These are phyloP conservation scores for Strigamia maritima DNA, from an alignment of 2,888 invertebrate species.

Conservation along the genomic window DNA sequence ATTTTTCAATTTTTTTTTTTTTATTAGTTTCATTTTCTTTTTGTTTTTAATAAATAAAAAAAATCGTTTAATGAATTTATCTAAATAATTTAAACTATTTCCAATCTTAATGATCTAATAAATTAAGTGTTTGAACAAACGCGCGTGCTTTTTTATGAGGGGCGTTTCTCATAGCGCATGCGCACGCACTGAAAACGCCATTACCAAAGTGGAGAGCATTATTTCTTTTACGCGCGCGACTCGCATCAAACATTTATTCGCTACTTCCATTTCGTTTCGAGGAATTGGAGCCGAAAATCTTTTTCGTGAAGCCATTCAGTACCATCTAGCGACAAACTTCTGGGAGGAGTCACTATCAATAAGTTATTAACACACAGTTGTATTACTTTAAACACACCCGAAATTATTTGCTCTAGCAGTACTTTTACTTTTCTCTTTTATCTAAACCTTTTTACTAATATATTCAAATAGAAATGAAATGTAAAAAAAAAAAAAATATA, in stretches of 20 bases:
- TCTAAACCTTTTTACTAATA: background rate
- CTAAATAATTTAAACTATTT: background rate
- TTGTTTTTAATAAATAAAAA: no score
- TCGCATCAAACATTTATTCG: slow-evolving; percentile 19
- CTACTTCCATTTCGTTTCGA: slow-evolving; percentile 23
- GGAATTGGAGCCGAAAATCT: slow-evolving; percentile 19
- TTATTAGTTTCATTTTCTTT: no score
- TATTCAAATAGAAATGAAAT: no score
- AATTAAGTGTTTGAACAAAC: slow-evolving; percentile 10
- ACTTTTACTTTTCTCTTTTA: background rate
- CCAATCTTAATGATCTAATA: slow-evolving; percentile 1
- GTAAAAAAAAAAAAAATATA: no score
- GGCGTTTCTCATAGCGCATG: slow-evolving; percentile 12
- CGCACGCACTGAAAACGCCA: slow-evolving; percentile 19
- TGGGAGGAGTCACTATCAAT: slow-evolving; percentile 18
- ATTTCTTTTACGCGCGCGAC: slow-evolving; percentile 19
- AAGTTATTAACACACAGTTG: background rate
- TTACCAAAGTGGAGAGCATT: slow-evolving; percentile 19
- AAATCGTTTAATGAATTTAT: background rate
- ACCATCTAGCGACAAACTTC: slow-evolving; percentile 23
- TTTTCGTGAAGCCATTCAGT: slow-evolving; percentile 9
- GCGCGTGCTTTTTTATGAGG: slow-evolving; percentile 7
- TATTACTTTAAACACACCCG: slow-evolving; percentile 5
- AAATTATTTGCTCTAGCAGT: background rate
- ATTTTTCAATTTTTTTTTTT: background rate